A percentile compares a stretch with the other conserved stretches of the same genome.
Conservation (phyloP, 1,140 invertebrate species). For the Galleria mellonella region DNA sequence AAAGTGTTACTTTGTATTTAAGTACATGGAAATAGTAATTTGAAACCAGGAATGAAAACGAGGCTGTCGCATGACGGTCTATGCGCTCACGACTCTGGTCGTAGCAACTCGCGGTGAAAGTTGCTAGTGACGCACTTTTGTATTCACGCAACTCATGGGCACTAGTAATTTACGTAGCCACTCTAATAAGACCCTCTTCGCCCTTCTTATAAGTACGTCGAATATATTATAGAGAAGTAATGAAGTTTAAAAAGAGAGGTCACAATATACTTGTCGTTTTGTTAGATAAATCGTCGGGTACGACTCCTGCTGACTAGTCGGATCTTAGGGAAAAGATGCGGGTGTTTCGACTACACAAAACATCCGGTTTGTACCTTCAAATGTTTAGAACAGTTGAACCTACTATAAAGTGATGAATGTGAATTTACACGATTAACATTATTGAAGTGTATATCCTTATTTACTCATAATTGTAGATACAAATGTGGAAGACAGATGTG, state of each 20-base stretch:
- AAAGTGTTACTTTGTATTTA: no score
- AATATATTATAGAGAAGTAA: constrained; percentile 9
- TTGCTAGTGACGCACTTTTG: constrained; percentile 56
- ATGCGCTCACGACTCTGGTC: constrained; percentile 17
- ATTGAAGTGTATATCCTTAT: no score
- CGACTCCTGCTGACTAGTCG: constrained; percentile 16
- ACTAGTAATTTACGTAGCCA: constrained; percentile 35
- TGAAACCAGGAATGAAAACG: constrained; percentile 4
- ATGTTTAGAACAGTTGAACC: no score
- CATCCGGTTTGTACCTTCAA: constrained; percentile 9
- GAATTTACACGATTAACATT: no score
- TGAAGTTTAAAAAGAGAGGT: constrained; percentile 22
- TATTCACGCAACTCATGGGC: constrained; percentile 40
- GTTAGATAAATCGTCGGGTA: constrained; percentile 34
- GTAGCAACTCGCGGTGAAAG: constrained; percentile 43
- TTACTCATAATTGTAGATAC: no score
- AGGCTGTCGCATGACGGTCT: constrained; percentile 13
- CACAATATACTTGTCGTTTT: constrained; percentile 27
- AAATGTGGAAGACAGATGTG: no score
- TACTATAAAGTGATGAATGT: no score
- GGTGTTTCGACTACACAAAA: constrained; percentile 20
- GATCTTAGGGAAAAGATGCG: constrained; percentile 30
- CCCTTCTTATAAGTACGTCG: constrained; percentile 13
- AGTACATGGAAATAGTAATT: background rate
- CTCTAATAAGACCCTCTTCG: constrained; percentile 20